Base-by-base conservation (phyloP, 2,888 invertebrate genomes). In the Trichopria drosophilae region DNA sequence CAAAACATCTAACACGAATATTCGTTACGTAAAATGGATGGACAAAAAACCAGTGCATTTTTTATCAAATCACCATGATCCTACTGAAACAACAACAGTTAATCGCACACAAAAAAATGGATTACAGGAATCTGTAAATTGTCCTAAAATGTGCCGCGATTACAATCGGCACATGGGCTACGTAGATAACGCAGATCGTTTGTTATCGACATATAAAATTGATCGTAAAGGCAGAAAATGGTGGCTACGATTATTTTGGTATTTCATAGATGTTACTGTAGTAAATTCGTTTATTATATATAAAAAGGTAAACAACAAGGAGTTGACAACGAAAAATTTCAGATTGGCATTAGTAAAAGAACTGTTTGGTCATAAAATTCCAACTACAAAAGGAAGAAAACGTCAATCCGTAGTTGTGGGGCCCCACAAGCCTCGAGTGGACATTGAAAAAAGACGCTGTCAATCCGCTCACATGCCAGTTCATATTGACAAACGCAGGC, bases 71-170 rank as follows among this genome's bases (percentile, higher is more conserved):
- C n/a, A n/a, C n/a, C n/a, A n/a, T n/a, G n/a, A n/a, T n/a, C n/a
- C 61, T 20, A 28, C 10, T 46, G 22, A 50, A 22, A 28, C 19
- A 23, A 49, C 47, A 6, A 50, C 37, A 20, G 59, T 64, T 23
- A 32, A 48, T 32, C 36, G 36, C 13, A 19, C 12, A 10, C 36
- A 36, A 20, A 36, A 36, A 19, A 13, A 36, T 20, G 36, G 64
- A 12, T 39, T 47, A 35, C 46, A 53, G 23, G 52, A 62, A 49
- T 26, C 13, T 13, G 60, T 64, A 4, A 20, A 16, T 24, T 2
- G 44, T 34, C 15, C 18, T n/a, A n/a, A n/a, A n/a, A n/a, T n/a
- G n/a, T n/a, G n/a, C n/a, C n/a, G n/a, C n/a, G n/a, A n/a, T n/a
- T n/a, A n/a, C n/a, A n/a, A n/a, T n/a, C n/a, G n/a, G n/a, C n/a